phyloP scores from a whole-genome alignment of 2,113 vertebrate genomes.

The Hemiprocne comata region DNA sequence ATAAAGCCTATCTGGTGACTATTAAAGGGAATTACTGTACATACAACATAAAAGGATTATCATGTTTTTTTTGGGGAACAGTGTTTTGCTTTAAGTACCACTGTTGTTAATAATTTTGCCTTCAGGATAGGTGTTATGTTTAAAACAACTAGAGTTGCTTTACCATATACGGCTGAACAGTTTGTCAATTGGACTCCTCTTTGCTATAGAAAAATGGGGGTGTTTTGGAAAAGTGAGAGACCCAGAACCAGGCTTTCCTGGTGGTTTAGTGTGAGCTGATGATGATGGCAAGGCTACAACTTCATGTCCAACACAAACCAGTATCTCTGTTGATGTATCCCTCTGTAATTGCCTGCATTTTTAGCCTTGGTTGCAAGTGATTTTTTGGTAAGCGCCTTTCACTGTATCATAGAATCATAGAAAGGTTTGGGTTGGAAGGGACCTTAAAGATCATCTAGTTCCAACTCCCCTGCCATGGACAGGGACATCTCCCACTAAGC shows the following conservation, averaged over 20 bases:
- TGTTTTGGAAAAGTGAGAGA: background rate
- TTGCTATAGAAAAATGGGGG: background rate
- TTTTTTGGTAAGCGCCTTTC: background rate
- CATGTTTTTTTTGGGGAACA: background rate
- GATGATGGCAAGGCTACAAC: background rate
- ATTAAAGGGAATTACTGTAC: conserved; percentile 57
- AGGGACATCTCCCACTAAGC: too few species aligned
- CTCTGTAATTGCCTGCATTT: background rate
- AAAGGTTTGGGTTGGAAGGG: too few species aligned
- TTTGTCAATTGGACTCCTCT: background rate
- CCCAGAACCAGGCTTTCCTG: background rate
- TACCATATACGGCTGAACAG: background rate
- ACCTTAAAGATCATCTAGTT: too few species aligned
- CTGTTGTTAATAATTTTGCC: conserved; percentile 38
- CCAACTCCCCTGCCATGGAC: too few species aligned
- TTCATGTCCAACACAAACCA: background rate
- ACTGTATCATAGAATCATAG: background rate
- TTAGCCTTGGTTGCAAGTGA: background rate
- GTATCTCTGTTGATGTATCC: background rate
- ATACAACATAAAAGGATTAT: conserved; percentile 33
- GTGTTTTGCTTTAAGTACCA: conserved; percentile 18
- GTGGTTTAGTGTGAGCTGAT: background rate
- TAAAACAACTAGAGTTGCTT: conserved; percentile 9
- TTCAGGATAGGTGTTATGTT: conserved; percentile 41
- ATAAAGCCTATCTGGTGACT: conserved; percentile 54